phyloP scores from a whole-genome alignment of 2,113 vertebrate species.

The Coryphaenoides rupestris region DNA sequence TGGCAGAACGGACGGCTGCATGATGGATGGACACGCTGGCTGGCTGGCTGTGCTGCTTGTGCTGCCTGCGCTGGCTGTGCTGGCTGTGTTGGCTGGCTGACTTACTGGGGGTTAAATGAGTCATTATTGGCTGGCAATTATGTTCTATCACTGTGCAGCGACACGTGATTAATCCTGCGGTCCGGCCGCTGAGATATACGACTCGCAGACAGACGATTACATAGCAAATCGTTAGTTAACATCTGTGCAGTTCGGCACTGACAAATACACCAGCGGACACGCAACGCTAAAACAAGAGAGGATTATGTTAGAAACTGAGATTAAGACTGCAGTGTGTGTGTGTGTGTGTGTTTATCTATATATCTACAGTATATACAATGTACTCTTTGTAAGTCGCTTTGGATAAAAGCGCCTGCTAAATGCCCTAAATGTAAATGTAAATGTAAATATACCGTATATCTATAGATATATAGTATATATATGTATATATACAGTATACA shows the following conservation, averaged over 20 bases:
- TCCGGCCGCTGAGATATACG: slow-evolving; percentile 40
- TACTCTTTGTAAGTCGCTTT: too few species aligned
- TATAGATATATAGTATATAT: too few species aligned
- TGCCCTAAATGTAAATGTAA: too few species aligned
- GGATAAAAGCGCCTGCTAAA: too few species aligned
- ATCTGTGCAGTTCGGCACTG: slow-evolving; percentile 32
- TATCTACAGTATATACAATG: too few species aligned
- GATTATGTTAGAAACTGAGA: too few species aligned
- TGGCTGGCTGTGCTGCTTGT: too few species aligned
- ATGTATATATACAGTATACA: too few species aligned
- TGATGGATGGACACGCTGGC: slow-evolving; percentile 7
- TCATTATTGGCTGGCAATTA: slow-evolving; percentile 33
- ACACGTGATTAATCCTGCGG: slow-evolving; percentile 34
- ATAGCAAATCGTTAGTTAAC: slow-evolving; percentile 49
- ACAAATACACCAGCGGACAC: slow-evolving; percentile 18
- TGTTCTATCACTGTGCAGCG: slow-evolving; percentile 35
- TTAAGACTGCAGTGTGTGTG: neutral
- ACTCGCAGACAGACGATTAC: slow-evolving; percentile 42
- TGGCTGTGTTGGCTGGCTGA: too few species aligned
- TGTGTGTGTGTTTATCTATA: neutral
- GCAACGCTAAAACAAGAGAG: too few species aligned
- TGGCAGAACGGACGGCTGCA: slow-evolving; percentile 3
- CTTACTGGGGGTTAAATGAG: slow-evolving; percentile 20
- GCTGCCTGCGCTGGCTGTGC: too few species aligned
- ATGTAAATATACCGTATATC: too few species aligned